These are phyloP conservation scores for Phorcus lineatus DNA, from an alignment of 2,888 invertebrate genomes.

Conservation along the genomic window DNA sequence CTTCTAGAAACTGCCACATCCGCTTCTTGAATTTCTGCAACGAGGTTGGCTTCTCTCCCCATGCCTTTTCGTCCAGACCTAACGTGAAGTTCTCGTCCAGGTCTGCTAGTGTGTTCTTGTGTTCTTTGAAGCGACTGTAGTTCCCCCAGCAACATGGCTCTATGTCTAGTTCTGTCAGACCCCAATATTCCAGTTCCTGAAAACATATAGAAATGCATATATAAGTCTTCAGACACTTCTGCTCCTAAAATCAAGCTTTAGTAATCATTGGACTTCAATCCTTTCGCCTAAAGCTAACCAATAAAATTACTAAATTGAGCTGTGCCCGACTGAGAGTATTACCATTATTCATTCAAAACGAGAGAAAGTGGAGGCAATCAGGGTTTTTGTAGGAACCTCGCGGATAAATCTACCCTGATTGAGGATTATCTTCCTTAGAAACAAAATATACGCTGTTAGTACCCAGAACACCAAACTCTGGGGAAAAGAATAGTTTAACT, in stretches of 20 bases:
- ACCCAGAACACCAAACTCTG: no score
- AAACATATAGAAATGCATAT: slow-evolving; percentile 8
- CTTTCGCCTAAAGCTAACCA: no score
- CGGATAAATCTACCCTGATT: no score
- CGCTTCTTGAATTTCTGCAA: slow-evolving; percentile 55
- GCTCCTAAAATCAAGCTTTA: background rate
- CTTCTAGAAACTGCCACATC: slow-evolving; percentile 71
- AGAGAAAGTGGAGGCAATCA: no score
- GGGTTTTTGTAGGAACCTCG: no score
- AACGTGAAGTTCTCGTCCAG: slow-evolving; percentile 71
- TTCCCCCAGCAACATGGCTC: slow-evolving; percentile 75
- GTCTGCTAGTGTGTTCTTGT: slow-evolving; percentile 71
- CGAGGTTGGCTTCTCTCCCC: slow-evolving; percentile 57
- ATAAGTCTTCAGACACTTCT: background rate
- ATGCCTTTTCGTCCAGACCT: slow-evolving; percentile 56
- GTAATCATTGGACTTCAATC: no score
- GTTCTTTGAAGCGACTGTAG: slow-evolving; percentile 72
- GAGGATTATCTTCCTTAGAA: no score
- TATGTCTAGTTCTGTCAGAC: slow-evolving; percentile 72
- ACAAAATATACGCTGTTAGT: no score
- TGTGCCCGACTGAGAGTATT: no score
- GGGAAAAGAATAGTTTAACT: no score
- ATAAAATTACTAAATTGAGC: no score
- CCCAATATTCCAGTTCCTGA: slow-evolving; percentile 74
- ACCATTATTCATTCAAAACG: no score